Base-by-base conservation (phyloP, 2,113 vertebrate genomes). In the Thamnaconus septentrionalis region DNA sequence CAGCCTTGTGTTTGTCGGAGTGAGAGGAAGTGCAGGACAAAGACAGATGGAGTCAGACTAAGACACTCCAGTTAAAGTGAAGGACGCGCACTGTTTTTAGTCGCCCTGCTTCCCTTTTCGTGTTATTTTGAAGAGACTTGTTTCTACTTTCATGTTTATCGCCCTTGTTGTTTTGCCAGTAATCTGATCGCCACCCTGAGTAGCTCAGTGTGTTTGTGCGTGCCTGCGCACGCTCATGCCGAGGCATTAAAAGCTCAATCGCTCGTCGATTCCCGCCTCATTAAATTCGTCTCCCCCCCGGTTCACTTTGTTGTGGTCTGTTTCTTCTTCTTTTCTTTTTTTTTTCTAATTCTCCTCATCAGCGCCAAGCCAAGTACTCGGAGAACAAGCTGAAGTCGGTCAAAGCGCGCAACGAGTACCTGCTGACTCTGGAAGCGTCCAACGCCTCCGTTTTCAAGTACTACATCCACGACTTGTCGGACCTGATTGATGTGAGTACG, bases 301-400 rank as follows among this genome's bases (percentile, higher is more conserved):
- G 4, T 56, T 77, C 5, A n/a, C 73, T 64, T 2, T 70, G 60
- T 79, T 77, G 64, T 70, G 41, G 11, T 69, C 58, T 75, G 50
- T 75, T 64, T 69, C 60, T 81, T 58, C 67, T 75, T 47, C 18
- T 39, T 7, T 18, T 49, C 42, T 82, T 31, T 31, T 31, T 31
- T 31, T 31, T 31, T 31, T 31, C 53, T 79, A 42, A 80, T 83
- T 80, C 64, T 86, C 72, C 18, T 87, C 83, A 63, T 79, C 88
- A 99, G 97, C 95, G 97, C 79, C 96, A 98, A 90, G 96, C 97
- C 79, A 99, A 99, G 85, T 99, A 98, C 78, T 98, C 95, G 0
- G 97, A 99, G 88, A 99, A 99, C 91, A 99, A 99, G 89, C 91
- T 98, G 85, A 99, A 99, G 84, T 99, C 97, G 3, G 96, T 98